phyloP scores from a whole-genome alignment of 2,888 invertebrate species.

The Alitta virens region DNA sequence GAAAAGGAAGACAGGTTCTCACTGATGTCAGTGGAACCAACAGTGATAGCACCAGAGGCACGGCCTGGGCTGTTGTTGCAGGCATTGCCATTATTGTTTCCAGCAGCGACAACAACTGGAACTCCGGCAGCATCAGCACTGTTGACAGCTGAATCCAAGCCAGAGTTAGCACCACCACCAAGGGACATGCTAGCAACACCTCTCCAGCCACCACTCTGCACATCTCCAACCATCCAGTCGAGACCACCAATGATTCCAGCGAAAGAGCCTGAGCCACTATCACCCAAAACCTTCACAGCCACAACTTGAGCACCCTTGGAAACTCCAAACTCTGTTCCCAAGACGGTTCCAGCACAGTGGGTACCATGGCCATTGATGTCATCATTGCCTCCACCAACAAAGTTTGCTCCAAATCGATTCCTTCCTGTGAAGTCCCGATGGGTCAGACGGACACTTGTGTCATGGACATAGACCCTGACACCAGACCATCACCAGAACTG shows the following conservation, averaged over 20 bases:
- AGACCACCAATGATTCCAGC: neutral
- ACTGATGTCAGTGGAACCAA: no score
- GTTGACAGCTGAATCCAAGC: no score
- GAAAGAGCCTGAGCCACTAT: neutral
- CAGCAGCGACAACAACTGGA: no score
- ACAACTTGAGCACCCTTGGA: neutral
- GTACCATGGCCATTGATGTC: neutral
- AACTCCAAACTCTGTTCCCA: neutral
- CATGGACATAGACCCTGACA: neutral
- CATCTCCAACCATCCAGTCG: no score
- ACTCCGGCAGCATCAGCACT: no score
- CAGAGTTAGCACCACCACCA: no score
- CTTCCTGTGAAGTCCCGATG: neutral
- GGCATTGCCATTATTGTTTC: no score
- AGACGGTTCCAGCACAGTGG: neutral
- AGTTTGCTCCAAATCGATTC: neutral
- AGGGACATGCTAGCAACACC: no score
- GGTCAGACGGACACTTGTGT: neutral
- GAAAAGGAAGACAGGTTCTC: no score
- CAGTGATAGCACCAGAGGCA: no score
- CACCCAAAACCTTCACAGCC: neutral
- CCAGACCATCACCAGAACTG: neutral
- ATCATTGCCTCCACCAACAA: neutral
- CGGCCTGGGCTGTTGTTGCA: no score
- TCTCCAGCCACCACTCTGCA: no score